These are phyloP conservation scores for Uromys caudimaculatus DNA, from an alignment of 2,797 vertebrate genomes.

Conservation along the genomic window DNA sequence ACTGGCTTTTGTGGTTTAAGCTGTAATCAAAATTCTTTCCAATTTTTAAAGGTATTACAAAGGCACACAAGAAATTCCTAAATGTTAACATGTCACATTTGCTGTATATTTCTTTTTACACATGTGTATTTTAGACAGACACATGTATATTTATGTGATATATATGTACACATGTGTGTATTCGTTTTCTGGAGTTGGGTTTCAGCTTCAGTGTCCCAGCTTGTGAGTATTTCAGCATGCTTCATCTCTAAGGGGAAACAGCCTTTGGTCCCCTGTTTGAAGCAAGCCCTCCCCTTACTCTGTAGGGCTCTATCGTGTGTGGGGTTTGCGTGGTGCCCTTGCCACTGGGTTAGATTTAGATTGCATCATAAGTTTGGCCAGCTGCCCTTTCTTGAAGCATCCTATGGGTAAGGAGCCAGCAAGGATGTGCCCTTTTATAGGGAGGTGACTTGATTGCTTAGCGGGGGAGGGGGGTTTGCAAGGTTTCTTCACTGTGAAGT, in stretches of 20 bases:
- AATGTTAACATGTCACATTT: neutral
- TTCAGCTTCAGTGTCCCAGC: neutral
- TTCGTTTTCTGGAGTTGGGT: conserved; percentile 6
- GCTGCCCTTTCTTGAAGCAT: neutral
- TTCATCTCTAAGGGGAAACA: neutral
- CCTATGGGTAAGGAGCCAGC: neutral
- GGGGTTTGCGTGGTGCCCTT: neutral
- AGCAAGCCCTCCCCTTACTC: neutral
- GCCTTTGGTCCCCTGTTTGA: neutral
- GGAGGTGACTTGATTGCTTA: neutral
- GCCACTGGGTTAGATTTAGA: neutral
- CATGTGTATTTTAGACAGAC: accelerated
- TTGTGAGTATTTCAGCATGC: neutral
- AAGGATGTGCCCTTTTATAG: neutral
- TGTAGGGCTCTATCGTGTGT: neutral
- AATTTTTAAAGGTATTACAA: neutral
- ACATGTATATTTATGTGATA: neutral
- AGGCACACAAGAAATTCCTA: conserved; percentile 16
- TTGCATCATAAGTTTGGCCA: neutral
- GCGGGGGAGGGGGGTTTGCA: no score
- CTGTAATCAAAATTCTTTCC: neutral
- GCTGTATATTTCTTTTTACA: neutral
- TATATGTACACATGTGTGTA: neutral
- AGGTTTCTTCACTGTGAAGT: neutral
- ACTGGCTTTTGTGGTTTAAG: neutral